Conservation (phyloP, 2,888 invertebrate species). For the Rhagonycha fulva region DNA sequence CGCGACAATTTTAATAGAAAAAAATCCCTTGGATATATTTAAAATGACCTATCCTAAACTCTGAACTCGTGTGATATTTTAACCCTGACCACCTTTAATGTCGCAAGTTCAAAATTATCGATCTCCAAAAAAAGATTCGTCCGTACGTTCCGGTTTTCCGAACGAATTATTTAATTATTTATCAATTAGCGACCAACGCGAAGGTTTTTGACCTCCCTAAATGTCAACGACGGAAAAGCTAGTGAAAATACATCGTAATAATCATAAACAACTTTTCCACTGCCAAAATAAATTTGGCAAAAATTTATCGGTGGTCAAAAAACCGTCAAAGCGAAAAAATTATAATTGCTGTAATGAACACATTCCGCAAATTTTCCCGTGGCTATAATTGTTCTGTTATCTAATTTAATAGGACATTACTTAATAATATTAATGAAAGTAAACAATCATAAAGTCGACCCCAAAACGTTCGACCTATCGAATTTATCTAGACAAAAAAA, state of each 20-base stretch:
- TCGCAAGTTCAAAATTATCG: background rate
- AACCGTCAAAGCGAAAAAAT: background rate
- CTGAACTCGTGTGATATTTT: background rate
- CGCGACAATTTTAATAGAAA: background rate
- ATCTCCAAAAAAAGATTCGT: background rate
- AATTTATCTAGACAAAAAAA: conserved; percentile 18
- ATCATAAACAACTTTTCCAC: background rate
- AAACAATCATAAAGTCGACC: background rate
- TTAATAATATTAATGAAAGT: background rate
- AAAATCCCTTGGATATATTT: background rate
- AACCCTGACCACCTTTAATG: background rate
- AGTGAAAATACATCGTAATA: background rate
- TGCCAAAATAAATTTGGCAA: background rate
- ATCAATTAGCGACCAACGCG: background rate
- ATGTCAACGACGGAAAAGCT: background rate
- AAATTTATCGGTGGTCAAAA: background rate
- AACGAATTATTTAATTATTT: background rate
- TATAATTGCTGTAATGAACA: background rate
- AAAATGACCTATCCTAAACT: background rate
- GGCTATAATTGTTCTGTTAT: background rate
- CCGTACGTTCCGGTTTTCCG: background rate
- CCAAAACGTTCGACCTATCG: conserved; percentile 15
- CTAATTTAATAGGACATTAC: background rate
- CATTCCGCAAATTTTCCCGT: background rate
- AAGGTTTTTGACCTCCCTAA: background rate